Conservation (phyloP, 2,888 invertebrate genomes). For the Acronicta alni region DNA sequence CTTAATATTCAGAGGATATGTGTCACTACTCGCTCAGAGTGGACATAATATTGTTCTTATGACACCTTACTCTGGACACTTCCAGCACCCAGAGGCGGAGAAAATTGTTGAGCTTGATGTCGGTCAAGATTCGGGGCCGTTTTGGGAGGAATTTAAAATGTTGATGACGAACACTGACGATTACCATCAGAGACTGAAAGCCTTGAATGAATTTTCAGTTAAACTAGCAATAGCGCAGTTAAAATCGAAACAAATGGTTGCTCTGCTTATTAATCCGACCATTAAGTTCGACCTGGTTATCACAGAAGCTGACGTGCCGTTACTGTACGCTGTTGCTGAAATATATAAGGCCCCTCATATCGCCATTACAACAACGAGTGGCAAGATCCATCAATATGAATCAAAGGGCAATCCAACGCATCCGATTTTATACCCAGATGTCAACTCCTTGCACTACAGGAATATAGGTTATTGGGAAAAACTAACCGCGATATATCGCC, state of each 20-base stretch:
- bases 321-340: constrained; percentile 85
- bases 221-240: constrained; percentile 80
- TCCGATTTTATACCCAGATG: constrained; percentile 85
- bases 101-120: constrained; percentile 80
- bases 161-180: constrained; percentile 79
- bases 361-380: constrained; percentile 84
- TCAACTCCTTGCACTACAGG: constrained; percentile 78
- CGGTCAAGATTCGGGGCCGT: constrained; percentile 72
- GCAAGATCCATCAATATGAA: constrained; percentile 83
- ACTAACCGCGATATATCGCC: constrained; percentile 72
- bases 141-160: constrained; percentile 78
- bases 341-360: constrained; percentile 88
- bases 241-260: constrained; percentile 79
- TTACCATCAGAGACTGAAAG: constrained; percentile 69
- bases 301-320: constrained; percentile 86
- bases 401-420: constrained; percentile 87
- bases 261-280: constrained; percentile 78
- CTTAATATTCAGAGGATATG: constrained; percentile 77
- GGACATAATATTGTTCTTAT: constrained; percentile 80
- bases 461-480: constrained; percentile 81
- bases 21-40: constrained; percentile 72
- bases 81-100: constrained; percentile 73
- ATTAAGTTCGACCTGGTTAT: constrained; percentile 89
- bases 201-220: constrained; percentile 73
- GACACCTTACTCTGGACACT: constrained; percentile 84